Evolutionary conservation across 2,113 vertebrate species (phyloP), one percentile per base, ranked within the genome.

Genomic region (Lagopus muta): DNA sequence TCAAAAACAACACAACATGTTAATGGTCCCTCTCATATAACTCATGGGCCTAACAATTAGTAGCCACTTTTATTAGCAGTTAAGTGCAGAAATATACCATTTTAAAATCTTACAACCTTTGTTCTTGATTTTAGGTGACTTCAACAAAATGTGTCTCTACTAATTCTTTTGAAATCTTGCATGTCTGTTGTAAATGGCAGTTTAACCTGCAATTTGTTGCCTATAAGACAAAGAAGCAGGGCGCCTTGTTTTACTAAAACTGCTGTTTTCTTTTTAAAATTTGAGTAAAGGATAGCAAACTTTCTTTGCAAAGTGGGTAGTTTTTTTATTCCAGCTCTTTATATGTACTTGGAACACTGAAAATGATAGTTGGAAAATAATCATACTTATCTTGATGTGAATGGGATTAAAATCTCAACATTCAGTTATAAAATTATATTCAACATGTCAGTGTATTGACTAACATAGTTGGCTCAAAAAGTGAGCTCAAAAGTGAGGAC

Each of bases 21-120:
- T 94, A 95, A 97, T 96, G 93, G 93, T 81, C 88, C 94, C 93
- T 94, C 72, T 34, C 85, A 93, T 95, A 97, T 93, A 95, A 94
- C 94, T 96, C 93, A 89, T 66, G 66, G 52, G 82, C 80, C 77
- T 90, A 82, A 93, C 95, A 97, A 94, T 97, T 97, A 97, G 94
- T 92, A 94, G 92, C 54, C 70, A 90, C 93, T 97, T 96, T 96
- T 96, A 95, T 97, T 95, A 95, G 91, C 88, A 93, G 86, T 77
- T 90, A 95, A 95, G 86, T 83, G 82, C 36, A 96, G 90, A 95
- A 95, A 95, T 95, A 95, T 83, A 94, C 69, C 89, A 67, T 94
- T 92, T 85, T 32, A 95, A 94, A 94, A 95, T 92, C 88, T 88
- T 72, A 84, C 62, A 55, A 72, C 80, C 90, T 96, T 97, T 96